Percentiles rank a stretch among this genome's conserved stretches.
Evolutionary conservation across 2,797 vertebrate species (phyloP).

Genomic region (Salmo trutta): DNA sequence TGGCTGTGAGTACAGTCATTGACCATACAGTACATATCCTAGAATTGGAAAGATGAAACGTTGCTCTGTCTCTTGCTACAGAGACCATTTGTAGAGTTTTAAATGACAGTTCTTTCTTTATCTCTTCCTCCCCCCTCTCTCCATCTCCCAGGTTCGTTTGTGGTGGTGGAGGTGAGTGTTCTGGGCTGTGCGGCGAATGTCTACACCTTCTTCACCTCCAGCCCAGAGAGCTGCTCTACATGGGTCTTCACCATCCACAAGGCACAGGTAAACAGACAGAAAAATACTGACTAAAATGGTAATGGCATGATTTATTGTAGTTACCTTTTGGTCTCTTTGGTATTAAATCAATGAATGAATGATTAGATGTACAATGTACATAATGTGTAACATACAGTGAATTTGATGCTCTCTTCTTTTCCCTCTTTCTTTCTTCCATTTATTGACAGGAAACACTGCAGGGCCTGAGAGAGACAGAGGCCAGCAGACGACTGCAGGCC

Average conservation of each 20-base stretch:
- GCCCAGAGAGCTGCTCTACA: constrained; percentile 58
- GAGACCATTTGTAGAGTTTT: too few species aligned
- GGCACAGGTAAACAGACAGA: constrained; percentile 66
- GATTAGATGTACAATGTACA: background rate
- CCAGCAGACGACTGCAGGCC: constrained; percentile 42
- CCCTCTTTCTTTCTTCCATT: constrained; percentile 9
- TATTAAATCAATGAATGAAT: background rate
- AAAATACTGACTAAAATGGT: background rate
- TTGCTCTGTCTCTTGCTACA: too few species aligned
- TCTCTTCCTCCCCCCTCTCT: constrained; percentile 11
- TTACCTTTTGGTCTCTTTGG: background rate
- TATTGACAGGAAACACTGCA: constrained; percentile 61
- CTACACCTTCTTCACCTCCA: constrained; percentile 71
- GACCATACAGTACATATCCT: background rate
- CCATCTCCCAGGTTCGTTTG: constrained; percentile 74
- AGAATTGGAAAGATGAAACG: too few species aligned
- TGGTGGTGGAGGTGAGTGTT: constrained; percentile 79
- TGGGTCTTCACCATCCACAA: constrained; percentile 77
- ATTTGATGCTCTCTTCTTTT: background rate
- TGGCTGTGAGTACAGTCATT: constrained; percentile 73
- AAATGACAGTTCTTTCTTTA: too few species aligned
- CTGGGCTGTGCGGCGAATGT: constrained; percentile 76
- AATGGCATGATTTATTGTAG: background rate
- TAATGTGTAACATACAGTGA: background rate
- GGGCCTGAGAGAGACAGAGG: constrained; percentile 58